These are phyloP conservation scores for Avahi laniger DNA, from an alignment of 2,797 vertebrate genomes.

Conservation along the genomic window DNA sequence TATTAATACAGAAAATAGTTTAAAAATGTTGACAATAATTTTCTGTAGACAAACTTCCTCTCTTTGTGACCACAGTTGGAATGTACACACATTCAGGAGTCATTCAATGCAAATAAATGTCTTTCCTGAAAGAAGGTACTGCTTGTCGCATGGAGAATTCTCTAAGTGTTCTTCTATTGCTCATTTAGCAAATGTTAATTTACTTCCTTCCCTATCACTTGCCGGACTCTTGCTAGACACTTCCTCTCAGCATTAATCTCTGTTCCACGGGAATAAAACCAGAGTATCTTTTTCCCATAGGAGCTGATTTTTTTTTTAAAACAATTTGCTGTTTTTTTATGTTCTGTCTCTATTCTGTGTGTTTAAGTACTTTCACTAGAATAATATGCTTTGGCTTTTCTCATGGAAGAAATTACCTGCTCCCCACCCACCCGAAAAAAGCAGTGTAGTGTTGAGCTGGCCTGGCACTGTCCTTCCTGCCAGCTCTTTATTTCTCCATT, in stretches of 20 bases:
- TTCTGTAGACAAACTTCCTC: background rate
- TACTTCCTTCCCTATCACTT: background rate
- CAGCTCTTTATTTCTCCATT: slow-evolving; percentile 52
- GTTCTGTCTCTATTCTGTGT: background rate
- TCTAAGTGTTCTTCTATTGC: background rate
- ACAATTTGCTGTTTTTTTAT: background rate
- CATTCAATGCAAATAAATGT: background rate
- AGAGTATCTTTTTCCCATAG: background rate
- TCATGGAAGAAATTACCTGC: slow-evolving; percentile 53
- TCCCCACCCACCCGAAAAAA: background rate
- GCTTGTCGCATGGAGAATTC: background rate
- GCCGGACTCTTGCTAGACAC: background rate
- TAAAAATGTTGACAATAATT: background rate
- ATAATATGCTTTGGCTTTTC: slow-evolving; percentile 8
- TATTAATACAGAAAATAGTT: background rate
- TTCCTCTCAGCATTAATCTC: background rate
- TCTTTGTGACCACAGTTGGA: background rate
- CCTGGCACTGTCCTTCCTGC: background rate
- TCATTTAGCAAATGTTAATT: background rate
- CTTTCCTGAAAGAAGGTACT: slow-evolving; percentile 1
- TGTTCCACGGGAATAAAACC: background rate
- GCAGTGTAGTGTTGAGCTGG: background rate
- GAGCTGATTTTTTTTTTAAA: background rate
- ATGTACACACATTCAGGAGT: background rate
- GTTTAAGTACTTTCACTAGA: slow-evolving; percentile 11